phyloP scores from a whole-genome alignment of 2,888 invertebrate genomes.

The Apamea crenata region DNA sequence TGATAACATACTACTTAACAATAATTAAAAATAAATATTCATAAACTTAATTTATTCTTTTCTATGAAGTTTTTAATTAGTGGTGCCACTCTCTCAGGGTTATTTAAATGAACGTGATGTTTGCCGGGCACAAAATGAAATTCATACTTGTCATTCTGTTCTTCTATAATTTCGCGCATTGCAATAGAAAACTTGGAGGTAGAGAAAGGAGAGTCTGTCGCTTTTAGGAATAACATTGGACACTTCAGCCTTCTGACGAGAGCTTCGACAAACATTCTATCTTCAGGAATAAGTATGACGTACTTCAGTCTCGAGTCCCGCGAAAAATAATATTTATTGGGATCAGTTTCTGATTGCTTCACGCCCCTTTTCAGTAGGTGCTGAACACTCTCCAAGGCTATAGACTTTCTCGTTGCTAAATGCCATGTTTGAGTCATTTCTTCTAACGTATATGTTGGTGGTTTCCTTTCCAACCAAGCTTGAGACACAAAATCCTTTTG shows the following conservation, averaged over 20 bases:
- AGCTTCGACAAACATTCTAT: conserved; percentile 89
- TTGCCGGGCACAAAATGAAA: conserved; percentile 91
- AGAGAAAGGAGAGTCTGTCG: conserved; percentile 89
- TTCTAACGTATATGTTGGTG: conserved; percentile 91
- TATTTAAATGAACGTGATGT: conserved; percentile 94
- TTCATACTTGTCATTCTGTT: conserved; percentile 89
- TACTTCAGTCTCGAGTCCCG: conserved; percentile 92
- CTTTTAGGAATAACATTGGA: conserved; percentile 92
- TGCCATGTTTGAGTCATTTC: conserved; percentile 91
- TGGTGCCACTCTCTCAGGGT: conserved; percentile 91
- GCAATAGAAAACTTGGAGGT: conserved; percentile 89
- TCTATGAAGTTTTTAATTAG: conserved; percentile 90
- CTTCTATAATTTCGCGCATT: conserved; percentile 88
- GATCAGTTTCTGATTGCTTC: conserved; percentile 88
- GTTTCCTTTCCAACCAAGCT: conserved; percentile 83
- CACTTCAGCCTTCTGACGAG: conserved; percentile 90
- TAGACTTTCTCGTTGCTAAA: conserved; percentile 89
- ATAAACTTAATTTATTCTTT: conserved; percentile 76
- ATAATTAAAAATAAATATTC: conserved; percentile 4
- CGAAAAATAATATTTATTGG: conserved; percentile 91
- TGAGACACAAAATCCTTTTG: conserved; percentile 84
- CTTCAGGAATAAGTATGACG: conserved; percentile 85
- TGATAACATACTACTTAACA: not conserved
- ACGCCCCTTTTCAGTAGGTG: conserved; percentile 90
- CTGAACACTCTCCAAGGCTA: conserved; percentile 88